These are phyloP conservation scores for Grallaria varia DNA, from an alignment of 2,113 vertebrate genomes.

Conservation along the genomic window DNA sequence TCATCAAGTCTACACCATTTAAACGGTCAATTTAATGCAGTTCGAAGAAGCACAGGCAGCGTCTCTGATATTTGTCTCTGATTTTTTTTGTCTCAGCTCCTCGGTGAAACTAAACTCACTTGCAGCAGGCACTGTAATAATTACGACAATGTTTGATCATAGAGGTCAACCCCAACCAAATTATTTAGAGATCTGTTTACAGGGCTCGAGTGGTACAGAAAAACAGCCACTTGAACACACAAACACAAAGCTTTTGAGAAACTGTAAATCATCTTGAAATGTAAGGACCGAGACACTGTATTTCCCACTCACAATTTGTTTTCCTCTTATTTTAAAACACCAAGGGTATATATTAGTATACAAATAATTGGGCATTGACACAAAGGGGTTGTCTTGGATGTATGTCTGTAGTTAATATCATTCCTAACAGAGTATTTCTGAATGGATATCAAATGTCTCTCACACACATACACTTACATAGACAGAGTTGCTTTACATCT, in stretches of 20 bases:
- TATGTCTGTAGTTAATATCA: background rate
- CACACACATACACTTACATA: background rate
- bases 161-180: background rate
- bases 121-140: background rate
- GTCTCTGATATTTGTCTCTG: conserved; percentile 9
- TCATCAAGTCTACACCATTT: conserved; percentile 51
- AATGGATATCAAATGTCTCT: background rate
- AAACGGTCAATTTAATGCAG: conserved; percentile 48
- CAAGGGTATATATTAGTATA: background rate
- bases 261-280: background rate
- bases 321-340: background rate
- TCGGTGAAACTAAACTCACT: background rate
- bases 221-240: background rate
- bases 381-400: background rate
- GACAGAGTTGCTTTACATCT: background rate
- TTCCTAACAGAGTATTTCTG: background rate
- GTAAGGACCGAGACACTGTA: background rate
- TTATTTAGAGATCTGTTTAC: background rate
- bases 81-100: conserved; percentile 1
- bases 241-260: background rate
- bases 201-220: background rate
- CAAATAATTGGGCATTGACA: background rate
- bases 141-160: background rate
- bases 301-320: background rate
- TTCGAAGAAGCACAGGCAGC: background rate